Percentiles rank a stretch among this genome's conserved stretches.
phyloP scores from a whole-genome alignment of 1,140 invertebrate species.

The Eriocheir sinensis region DNA sequence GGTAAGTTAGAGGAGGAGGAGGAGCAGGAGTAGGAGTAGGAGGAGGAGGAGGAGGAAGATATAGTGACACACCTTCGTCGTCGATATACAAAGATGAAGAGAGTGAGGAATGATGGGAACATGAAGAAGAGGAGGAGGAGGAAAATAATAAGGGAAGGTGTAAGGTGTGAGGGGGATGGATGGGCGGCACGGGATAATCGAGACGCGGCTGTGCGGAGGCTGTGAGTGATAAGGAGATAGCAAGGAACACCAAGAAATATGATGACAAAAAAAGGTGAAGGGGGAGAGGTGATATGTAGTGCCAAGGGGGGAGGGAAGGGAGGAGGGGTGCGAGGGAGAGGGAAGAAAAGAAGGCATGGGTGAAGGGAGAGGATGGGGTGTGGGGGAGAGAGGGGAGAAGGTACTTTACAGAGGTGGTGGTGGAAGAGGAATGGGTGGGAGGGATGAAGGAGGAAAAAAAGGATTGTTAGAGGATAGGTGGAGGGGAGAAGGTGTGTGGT shows the following conservation, averaged over 20 bases:
- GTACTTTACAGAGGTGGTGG: background rate
- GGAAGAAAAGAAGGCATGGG: background rate
- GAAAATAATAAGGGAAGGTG: background rate
- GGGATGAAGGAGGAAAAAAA: background rate
- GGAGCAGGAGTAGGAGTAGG: background rate
- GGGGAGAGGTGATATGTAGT: background rate
- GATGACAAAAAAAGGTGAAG: background rate
- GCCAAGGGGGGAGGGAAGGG: background rate
- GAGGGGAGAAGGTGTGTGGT: background rate
- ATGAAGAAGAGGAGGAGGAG: background rate
- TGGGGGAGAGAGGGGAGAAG: background rate
- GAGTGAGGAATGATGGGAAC: background rate
- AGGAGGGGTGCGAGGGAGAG: conserved; percentile 1
- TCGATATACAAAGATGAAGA: background rate
- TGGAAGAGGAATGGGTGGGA: background rate
- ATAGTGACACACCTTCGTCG: background rate
- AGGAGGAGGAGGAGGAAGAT: background rate
- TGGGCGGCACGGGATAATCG: background rate
- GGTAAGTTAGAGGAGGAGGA: background rate
- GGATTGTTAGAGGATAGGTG: background rate
- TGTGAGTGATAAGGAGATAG: no score
- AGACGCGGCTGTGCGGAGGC: background rate
- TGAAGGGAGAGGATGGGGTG: background rate
- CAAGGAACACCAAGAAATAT: background rate
- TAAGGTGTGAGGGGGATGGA: background rate